Percentiles rank a stretch among this genome's conserved stretches.
Conservation (phyloP, 2,888 invertebrate genomes). For the Eupithecia dodoneata region DNA sequence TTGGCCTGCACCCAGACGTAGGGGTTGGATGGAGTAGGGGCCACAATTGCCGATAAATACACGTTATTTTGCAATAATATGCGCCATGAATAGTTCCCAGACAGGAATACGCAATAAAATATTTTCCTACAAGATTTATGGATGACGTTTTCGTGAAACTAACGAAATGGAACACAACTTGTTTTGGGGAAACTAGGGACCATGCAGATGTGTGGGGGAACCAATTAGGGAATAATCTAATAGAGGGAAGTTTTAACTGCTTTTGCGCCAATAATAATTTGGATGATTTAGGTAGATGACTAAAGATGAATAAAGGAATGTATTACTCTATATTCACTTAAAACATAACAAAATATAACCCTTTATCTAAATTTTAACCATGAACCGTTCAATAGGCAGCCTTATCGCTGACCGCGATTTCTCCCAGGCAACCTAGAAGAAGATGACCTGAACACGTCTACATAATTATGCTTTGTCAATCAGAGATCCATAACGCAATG, state of each 20-base stretch:
- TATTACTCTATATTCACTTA: no score
- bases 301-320: no score
- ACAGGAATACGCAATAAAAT: conserved; percentile 34
- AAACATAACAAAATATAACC: no score
- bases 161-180: conserved; percentile 7
- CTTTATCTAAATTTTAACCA: no score
- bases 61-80: conserved; percentile 61
- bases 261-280: not conserved
- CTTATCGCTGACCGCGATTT: no score
- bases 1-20: conserved; percentile 19
- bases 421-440: no score
- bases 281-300: not conserved
- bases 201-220: not conserved
- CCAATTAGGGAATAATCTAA: not conserved
- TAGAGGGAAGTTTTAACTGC: not conserved
- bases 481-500: no score
- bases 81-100: conserved; percentile 50
- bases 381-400: no score
- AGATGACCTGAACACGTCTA: no score
- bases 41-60: conserved; percentile 62
- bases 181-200: not conserved
- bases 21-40: conserved; percentile 43
- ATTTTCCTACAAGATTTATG: conserved; percentile 29
- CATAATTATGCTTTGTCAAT: no score
- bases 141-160: conserved; percentile 12